These are phyloP conservation scores for Wasmannia auropunctata DNA, from an alignment of 1,140 invertebrate species.

Conservation along the genomic window DNA sequence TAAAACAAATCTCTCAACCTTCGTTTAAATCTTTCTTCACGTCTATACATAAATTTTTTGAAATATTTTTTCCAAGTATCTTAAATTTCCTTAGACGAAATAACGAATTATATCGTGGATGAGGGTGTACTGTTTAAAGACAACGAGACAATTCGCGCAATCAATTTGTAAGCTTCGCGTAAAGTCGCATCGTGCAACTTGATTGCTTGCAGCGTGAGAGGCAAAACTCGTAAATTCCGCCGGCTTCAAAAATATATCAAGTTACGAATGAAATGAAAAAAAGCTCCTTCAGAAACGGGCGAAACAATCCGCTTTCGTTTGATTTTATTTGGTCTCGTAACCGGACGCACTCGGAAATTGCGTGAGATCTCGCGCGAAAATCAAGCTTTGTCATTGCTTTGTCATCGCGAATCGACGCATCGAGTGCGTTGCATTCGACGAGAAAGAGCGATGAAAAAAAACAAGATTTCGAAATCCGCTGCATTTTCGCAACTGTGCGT, in stretches of 20 bases:
- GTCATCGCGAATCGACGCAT: constrained; percentile 37
- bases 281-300: not conserved
- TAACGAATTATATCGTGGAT: not conserved
- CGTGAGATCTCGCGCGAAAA: constrained; percentile 41
- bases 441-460: not conserved
- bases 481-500: constrained; percentile 10
- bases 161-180: constrained; percentile 29
- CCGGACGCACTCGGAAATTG: constrained; percentile 40
- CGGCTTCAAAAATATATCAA: constrained; percentile 50
- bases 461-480: constrained; percentile 29
- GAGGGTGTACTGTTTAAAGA: not conserved
- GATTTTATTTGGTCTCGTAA: constrained; percentile 39
- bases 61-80: not conserved
- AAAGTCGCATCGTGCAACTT: constrained; percentile 19
- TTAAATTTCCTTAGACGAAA: not conserved
- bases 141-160: constrained; percentile 32
- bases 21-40: not conserved
- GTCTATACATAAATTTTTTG: not conserved
- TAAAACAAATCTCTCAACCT: not conserved
- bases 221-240: constrained; percentile 30
- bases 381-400: constrained; percentile 43
- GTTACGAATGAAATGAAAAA: constrained; percentile 24
- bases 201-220: constrained; percentile 26
- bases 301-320: constrained; percentile 46
- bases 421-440: not conserved